Evolutionary conservation across 2,797 vertebrate species (phyloP), one percentile per base, ranked within the genome.

Genomic region (Hoplostethus atlanticus): DNA sequence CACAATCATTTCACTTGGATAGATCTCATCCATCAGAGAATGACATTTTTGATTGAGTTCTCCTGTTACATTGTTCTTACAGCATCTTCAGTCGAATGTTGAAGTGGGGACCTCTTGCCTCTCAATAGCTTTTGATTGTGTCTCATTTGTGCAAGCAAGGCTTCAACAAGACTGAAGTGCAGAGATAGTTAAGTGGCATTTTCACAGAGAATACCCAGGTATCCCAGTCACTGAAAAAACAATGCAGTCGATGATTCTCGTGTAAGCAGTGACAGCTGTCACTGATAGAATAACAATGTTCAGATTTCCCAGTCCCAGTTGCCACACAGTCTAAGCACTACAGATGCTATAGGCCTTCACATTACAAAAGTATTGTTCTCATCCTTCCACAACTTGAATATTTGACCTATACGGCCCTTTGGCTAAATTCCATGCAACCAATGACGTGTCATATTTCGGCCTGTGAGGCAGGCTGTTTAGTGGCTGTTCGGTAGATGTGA

Each of bases 1-100:
- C 51, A 68, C 63, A 75, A 77, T 86, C 66, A 79, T 76, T 84
- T 80, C 69, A 85, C 83, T 44, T 84, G 84, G 77, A 87, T 69
- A 12, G 58, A 83, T 85, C 71, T 87, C 77, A 88, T 87, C 77
- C 77, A 90, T 85, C 84, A 81, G 55, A 59, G 56, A 40, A 64
- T 50, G 17, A 75, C 64, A 64, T 68, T 68, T 83, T 83, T 54
- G 73, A 76, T 59, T 34, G 52, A 47, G 46, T 64, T 67, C 61
- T 72, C 59, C 67, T 17, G 74, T 60, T 53, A 44, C 15, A 61
- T 81, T 77, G 68, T 68, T 71, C 51, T 79, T 34, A 53, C 63
- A 56, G 66, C 63, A 42, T 55, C 55, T 47, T 67, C 48, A 58
- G 62, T 46, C 71, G 25, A 64, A 25, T 30, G 17, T 52, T 28